Base-by-base conservation (phyloP, 2,797 vertebrate species). In the Hoplostethus atlanticus region DNA sequence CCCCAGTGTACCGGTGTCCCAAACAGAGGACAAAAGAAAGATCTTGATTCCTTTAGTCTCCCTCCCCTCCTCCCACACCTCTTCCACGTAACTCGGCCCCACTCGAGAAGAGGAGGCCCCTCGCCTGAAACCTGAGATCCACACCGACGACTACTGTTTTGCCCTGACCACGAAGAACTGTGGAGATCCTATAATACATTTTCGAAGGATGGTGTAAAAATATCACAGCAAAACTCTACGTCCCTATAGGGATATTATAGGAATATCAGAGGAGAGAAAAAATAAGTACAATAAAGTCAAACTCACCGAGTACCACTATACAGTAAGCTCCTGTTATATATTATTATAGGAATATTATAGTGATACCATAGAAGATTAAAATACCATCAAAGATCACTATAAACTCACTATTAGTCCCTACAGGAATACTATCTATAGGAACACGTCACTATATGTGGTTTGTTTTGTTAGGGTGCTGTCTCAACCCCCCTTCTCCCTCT, bases 61-160 rank as follows among this genome's bases (percentile, higher is more conserved):
- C 80, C 50, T 60, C 55, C 51, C 71, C 76, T 74, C 68, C 68
- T 60, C 55, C 71, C 60, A 60, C 81, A 73, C 86, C 84, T 75
- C 81, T 80, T 85, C 86, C 90, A 84, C 89, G 57, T 80, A 80
- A 87, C 71, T 85, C 83, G 54, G 85, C 86, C 85, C 81, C 67
- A 63, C 80, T 89, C 76, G 84, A 73, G 80, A 68, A 71, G 81
- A 86, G 87, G 87, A 87, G 89, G 83, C 90, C 89, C 87, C 77
- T 75, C 56, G 15, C 21, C 34, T 93, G 92, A 91, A 94, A 93
- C 89, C 76, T 76, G 92, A 93, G 91, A 62, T 59, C 68, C 68
- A 5, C 8, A 44, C 64, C 66, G 34, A 56, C 0, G 85, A 84
- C 90, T 91, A 87, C 87, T 68, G 90, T 87, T 73, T 71, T 63